These are phyloP conservation scores for Rhynchonycteris naso DNA, from an alignment of 2,797 vertebrate species.

Conservation along the genomic window DNA sequence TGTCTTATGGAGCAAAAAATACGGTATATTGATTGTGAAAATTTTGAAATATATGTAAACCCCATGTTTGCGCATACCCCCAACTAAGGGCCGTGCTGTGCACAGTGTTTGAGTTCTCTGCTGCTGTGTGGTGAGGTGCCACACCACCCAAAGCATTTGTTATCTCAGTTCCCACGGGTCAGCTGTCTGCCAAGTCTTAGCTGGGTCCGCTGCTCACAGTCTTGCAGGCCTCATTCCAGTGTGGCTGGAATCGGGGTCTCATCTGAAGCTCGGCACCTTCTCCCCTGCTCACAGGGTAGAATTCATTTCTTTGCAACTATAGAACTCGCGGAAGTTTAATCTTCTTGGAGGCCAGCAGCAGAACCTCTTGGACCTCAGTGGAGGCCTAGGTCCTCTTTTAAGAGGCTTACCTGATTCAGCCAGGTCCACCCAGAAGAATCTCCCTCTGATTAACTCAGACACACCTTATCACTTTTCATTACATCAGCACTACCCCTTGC, in stretches of 20 bases:
- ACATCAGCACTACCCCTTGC: not conserved
- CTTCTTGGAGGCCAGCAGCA: not conserved
- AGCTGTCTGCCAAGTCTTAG: not conserved
- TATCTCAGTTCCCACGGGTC: not conserved
- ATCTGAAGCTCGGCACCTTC: too few species aligned
- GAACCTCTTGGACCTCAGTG: not conserved
- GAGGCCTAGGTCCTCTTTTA: not conserved
- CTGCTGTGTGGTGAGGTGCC: too few species aligned
- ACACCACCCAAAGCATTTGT: too few species aligned
- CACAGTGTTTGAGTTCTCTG: accelerated
- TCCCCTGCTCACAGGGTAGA: not conserved
- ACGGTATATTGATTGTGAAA: not conserved
- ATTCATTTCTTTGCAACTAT: not conserved
- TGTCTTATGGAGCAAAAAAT: too few species aligned
- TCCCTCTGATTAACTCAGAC: not conserved
- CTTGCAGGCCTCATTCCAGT: not conserved
- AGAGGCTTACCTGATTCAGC: not conserved
- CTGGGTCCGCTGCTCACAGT: not conserved
- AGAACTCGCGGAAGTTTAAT: not conserved
- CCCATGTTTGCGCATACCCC: too few species aligned
- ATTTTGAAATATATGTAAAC: not conserved
- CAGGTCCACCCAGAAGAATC: not conserved
- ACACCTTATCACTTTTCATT: not conserved
- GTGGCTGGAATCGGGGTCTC: not conserved
- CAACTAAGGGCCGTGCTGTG: not conserved